Base-by-base conservation (phyloP, 2,888 invertebrate species). In the Alloscopus bannaensis region DNA sequence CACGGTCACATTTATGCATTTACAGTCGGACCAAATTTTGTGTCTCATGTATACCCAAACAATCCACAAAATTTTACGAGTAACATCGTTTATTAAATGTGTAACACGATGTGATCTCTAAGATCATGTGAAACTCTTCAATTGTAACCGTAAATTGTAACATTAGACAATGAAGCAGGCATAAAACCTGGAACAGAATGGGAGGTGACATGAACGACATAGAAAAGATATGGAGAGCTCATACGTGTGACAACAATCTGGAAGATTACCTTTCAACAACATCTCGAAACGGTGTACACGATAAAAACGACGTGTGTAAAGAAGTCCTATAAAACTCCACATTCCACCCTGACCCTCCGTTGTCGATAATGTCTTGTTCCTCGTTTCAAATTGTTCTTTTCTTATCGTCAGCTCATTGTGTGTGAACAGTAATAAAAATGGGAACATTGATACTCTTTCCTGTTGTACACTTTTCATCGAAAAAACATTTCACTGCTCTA, bases 391-490 rank as follows among this genome's bases (percentile, higher is more conserved):
- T 65, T 65, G 65, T 62, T 52, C 29, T 42, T 13, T 26, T 26
- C 24, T 22, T 45, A 13, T 62, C 62, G 26, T 20, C n/a, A n/a
- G n/a, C n/a, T n/a, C n/a, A n/a, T 69, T 52, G n/a, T n/a, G 70
- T 20, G 45, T 47, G 31, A 36, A 20, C 40, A 47, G 69, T 55
- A 28, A 77, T 77, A 77, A 70, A 77, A 70, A 24, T 64, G 11
- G 28, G 59, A 59, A 60, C 40, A 52, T 40, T 57, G 22, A 47
- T 59, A 50, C 47, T 66, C 50, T 68, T 55, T 57, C 57, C 45
- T 70, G 26, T 57, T 64, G 69, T 68, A 20, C 26, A 77, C 70
- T 69, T 77, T 77, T 77, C 70, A 77, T 77, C 77, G 45, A 64
- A 70, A 69, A 76, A 68, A 60, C 36, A n/a, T 36, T 68, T 69